Evolutionary conservation across 2,888 invertebrate genomes (phyloP), one percentile per base, ranked within the genome.

Genomic region (Pterostichus madidus): DNA sequence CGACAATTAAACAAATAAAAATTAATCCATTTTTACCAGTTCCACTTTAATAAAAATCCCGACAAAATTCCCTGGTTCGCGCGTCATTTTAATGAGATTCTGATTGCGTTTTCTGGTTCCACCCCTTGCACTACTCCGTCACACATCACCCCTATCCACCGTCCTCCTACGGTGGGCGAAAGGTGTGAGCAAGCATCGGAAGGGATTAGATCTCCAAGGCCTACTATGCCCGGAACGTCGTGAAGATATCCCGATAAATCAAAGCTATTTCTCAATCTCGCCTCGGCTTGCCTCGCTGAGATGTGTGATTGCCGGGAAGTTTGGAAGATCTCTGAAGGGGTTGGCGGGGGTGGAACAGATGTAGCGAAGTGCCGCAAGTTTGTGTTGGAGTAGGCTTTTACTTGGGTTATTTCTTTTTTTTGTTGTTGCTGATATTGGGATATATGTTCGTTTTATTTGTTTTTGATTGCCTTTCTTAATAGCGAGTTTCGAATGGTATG

Each of bases 211-310:
- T 44, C 39, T 44, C 49, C 46, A 49, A 75, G 49, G 75, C 49
- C 52, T 44, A 52, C 49, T 52, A 52, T 31, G 49, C 32, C 15
- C 24, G 49, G 52, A 75, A 75, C 31, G 32, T n/a, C 32, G 31
- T 31, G 52, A 49, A 75, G 52, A 78, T 56, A 78, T 78, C 78
- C 10, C 78, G 59, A 78, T 78, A 78, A 78, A 78, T 78, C 78
- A 78, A 59, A 78, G 59, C 78, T 78, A 44, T 78, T 78, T 78
- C 59, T 78, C 61, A 78, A 78, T 78, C 24, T 78, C 61, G 11
- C 78, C 17, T 32, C 11, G 53, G 49, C 24, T 64, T 8, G 24
- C 17, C 56, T 49, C 49, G 49, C 49, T 59, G 31, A 35, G 68
- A 68, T 68, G 68, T 68, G 39, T 73, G 73, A 73, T 73, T 73